phyloP scores from a whole-genome alignment of 1,140 invertebrate genomes.

The Hormaphis cornu region DNA sequence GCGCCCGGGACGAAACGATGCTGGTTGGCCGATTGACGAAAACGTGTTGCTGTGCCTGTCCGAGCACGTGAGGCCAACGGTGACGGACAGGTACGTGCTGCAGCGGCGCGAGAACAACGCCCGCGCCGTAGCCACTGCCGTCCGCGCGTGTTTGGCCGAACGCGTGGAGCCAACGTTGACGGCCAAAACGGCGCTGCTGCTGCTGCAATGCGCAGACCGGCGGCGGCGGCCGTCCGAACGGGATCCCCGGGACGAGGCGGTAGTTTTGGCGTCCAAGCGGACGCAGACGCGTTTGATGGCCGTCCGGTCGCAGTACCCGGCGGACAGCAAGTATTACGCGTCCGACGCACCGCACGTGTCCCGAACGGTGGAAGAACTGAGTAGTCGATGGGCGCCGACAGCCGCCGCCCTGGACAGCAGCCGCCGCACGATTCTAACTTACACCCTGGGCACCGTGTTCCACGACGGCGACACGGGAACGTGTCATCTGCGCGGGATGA shows the following conservation, averaged over 20 bases:
- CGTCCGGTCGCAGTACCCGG: neutral
- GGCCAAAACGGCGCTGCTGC: too few relatives aligned
- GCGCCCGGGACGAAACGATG: too few relatives aligned
- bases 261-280: neutral
- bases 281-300: neutral
- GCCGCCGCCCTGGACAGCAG: neutral
- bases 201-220: too few relatives aligned
- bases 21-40: neutral
- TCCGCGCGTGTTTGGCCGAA: neutral
- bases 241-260: neutral
- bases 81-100: neutral
- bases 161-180: neutral
- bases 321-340: neutral
- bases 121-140: neutral
- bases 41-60: neutral
- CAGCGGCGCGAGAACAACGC: neutral
- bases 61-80: neutral
- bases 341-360: neutral
- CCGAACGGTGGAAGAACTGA: slow-evolving; percentile 16
- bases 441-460: neutral
- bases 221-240: neutral
- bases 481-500: neutral
- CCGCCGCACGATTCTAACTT: neutral
- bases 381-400: too few relatives aligned
- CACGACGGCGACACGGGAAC: neutral